A percentile compares a stretch with the other conserved stretches of the same genome.
Evolutionary conservation across 2,113 vertebrate genomes (phyloP).

Genomic region (Rhinolophus ferrumequinum): DNA sequence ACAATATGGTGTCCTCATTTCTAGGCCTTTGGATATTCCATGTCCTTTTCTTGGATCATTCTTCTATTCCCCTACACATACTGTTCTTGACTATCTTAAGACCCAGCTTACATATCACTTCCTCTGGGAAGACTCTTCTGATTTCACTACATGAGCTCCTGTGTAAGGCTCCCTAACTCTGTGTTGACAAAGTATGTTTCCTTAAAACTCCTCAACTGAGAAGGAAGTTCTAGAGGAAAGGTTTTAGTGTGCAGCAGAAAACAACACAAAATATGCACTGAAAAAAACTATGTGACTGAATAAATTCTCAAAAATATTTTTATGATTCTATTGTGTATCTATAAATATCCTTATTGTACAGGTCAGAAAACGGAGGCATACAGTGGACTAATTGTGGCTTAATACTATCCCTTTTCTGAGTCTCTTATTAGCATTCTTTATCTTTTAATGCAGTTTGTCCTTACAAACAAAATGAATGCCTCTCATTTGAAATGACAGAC

Average conservation of each 20-base stretch:
- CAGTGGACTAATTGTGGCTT: not conserved
- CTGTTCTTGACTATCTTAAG: not conserved
- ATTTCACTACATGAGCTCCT: not conserved
- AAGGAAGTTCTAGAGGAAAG: not conserved
- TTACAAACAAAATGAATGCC: conserved; percentile 15
- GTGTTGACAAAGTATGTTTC: not conserved
- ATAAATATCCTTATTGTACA: not conserved
- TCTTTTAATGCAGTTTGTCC: not conserved
- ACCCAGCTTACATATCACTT: not conserved
- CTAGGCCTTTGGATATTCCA: not conserved
- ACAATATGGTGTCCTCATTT: not conserved
- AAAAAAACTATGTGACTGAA: not conserved
- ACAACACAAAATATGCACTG: not conserved
- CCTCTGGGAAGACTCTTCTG: not conserved
- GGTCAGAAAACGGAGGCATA: not conserved
- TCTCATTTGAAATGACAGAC: not conserved
- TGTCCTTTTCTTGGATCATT: not conserved
- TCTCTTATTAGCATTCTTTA: not conserved
- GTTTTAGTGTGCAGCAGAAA: not conserved
- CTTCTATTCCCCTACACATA: not conserved
- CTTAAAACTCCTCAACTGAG: not conserved
- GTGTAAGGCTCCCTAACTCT: not conserved
- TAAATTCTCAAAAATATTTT: not conserved
- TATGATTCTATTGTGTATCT: not conserved
- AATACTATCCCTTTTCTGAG: not conserved